Percentiles rank a stretch among this genome's conserved stretches.
Evolutionary conservation across 2,113 vertebrate species (phyloP).

Genomic region (Chloebia gouldiae): DNA sequence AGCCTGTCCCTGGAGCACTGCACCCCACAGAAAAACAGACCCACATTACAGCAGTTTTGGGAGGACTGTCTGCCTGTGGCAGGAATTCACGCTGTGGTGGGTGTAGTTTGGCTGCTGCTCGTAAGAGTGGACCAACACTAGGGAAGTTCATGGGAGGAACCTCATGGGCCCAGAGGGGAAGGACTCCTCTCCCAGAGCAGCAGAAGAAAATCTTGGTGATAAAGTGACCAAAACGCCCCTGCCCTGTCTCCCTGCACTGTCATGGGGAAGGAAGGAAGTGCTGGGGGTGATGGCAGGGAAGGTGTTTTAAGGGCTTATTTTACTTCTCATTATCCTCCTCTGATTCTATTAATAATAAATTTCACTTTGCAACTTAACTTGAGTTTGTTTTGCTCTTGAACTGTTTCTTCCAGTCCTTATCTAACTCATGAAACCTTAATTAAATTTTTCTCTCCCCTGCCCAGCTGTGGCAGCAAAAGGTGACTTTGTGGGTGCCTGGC

Average conservation of each 20-base stretch:
- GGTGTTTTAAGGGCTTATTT: background rate
- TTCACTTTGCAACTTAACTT: background rate
- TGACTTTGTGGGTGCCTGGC: background rate
- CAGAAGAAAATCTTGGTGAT: background rate
- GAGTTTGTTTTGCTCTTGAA: background rate
- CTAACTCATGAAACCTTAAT: background rate
- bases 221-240: background rate
- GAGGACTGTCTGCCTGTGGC: background rate
- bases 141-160: background rate
- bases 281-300: too few relatives aligned
- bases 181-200: background rate
- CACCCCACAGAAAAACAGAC: background rate
- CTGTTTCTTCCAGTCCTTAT: background rate
- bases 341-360: background rate
- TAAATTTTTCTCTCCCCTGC: background rate
- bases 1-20: background rate
- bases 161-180: rapidly evolving
- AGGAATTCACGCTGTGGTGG: background rate
- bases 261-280: too few relatives aligned
- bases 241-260: too few relatives aligned
- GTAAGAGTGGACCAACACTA: rapidly evolving
- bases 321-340: background rate
- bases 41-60: background rate
- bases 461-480: background rate
- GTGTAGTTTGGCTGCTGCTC: background rate